phyloP scores from a whole-genome alignment of 2,113 vertebrate genomes.

The Paramisgurnus dabryanus region DNA sequence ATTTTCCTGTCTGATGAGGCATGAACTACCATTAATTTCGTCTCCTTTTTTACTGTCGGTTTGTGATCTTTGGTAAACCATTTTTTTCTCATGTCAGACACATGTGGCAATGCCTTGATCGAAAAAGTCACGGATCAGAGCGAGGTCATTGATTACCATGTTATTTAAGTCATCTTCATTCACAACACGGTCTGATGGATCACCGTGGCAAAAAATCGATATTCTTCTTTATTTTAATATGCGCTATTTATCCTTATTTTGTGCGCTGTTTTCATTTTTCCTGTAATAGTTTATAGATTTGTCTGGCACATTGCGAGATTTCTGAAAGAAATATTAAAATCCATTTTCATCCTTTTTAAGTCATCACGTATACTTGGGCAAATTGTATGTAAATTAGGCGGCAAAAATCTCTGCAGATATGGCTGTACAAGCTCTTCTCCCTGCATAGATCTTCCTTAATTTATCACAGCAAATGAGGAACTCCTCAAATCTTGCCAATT shows the following conservation, averaged over 20 bases:
- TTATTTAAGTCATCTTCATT: constrained; percentile 45
- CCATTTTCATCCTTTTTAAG: background rate
- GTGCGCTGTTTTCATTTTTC: background rate
- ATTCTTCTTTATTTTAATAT: constrained; percentile 7
- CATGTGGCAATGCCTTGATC: constrained; percentile 36
- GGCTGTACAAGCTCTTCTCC: background rate
- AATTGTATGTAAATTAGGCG: constrained; percentile 5
- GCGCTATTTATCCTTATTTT: background rate
- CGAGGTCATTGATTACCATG: constrained; percentile 54
- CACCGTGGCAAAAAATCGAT: background rate
- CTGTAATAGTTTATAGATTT: background rate
- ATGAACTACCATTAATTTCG: constrained; percentile 28
- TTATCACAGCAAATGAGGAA: constrained; percentile 7
- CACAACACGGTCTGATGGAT: constrained; percentile 14
- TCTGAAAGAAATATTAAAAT: background rate
- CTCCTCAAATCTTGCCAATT: background rate
- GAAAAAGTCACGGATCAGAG: constrained; percentile 51
- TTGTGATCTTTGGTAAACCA: constrained; percentile 28
- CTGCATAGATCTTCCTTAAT: background rate
- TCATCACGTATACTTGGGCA: background rate
- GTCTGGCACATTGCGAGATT: background rate
- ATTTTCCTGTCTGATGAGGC: constrained; percentile 36
- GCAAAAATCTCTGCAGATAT: background rate
- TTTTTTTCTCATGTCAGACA: constrained; percentile 31
- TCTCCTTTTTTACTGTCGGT: constrained; percentile 14